phyloP scores from a whole-genome alignment of 2,113 vertebrate species.

The Gallinago jamesoni region DNA sequence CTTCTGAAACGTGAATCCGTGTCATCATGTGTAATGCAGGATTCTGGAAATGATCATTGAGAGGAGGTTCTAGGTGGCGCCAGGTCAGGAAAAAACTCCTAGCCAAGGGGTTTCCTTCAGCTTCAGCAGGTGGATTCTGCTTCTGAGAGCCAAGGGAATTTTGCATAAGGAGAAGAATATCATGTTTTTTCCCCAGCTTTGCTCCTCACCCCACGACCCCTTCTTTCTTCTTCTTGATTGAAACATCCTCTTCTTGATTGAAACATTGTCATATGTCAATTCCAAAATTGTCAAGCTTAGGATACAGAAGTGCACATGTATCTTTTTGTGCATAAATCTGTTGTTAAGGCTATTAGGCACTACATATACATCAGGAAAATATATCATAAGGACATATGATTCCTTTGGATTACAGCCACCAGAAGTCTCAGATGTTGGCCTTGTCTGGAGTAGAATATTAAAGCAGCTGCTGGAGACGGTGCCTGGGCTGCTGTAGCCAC shows the following conservation, averaged over 20 bases:
- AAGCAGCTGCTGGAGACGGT: not conserved
- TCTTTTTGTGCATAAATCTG: not conserved
- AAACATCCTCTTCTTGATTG: not conserved
- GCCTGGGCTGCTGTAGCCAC: not conserved
- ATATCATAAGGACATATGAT: not conserved
- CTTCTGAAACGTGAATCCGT: not conserved
- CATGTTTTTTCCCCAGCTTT: not conserved
- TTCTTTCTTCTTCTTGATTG: not conserved
- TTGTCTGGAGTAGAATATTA: not conserved
- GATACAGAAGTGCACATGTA: not conserved
- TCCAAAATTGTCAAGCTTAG: not conserved
- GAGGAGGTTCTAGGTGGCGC: not conserved
- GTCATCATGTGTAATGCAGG: not conserved
- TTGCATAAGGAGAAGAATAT: not conserved
- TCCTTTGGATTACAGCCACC: not conserved
- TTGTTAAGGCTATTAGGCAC: not conserved
- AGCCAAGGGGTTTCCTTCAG: not conserved
- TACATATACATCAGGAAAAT: not conserved
- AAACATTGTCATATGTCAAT: not conserved
- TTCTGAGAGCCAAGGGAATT: not conserved
- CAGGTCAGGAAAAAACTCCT: not conserved
- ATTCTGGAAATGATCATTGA: not conserved
- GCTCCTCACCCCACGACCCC: not conserved
- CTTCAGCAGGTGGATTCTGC: not conserved
- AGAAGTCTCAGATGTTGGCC: not conserved